phyloP scores from a whole-genome alignment of 2,113 vertebrate genomes.

The Hirundichthys speculiger region DNA sequence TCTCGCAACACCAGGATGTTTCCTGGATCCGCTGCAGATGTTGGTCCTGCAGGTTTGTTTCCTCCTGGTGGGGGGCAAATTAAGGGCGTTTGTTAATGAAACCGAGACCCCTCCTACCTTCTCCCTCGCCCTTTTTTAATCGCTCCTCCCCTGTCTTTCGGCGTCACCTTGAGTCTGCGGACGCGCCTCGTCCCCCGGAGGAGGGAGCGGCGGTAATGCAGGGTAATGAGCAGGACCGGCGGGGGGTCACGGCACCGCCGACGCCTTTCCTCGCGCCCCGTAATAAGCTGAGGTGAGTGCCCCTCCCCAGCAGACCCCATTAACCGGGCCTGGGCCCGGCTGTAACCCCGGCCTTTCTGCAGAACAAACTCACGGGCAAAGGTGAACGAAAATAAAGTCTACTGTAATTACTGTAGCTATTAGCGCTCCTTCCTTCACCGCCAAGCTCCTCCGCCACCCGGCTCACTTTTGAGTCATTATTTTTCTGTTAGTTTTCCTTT shows the following conservation, averaged over 20 bases:
- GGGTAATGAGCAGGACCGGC: conserved; percentile 64
- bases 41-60: conserved; percentile 2
- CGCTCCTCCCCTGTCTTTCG: neutral
- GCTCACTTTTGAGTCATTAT: neutral
- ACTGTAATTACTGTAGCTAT: conserved; percentile 56
- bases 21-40: neutral
- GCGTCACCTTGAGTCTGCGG: conserved; percentile 48
- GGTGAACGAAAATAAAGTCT: conserved; percentile 33
- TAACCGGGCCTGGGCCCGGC: conserved; percentile 41
- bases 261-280: conserved; percentile 34
- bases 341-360: conserved; percentile 18
- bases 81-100: conserved; percentile 11
- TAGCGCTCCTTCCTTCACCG: conserved; percentile 2
- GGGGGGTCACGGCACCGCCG: conserved; percentile 34
- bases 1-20: conserved; percentile 9
- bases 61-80: conserved; percentile 13
- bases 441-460: neutral
- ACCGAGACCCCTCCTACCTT: conserved; percentile 4
- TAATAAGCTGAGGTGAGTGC: conserved; percentile 60
- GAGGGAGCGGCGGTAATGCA: conserved; percentile 33
- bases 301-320: conserved; percentile 57
- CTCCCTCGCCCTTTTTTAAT: conserved; percentile 15
- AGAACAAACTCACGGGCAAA: conserved; percentile 1
- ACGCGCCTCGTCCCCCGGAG: conserved; percentile 14
- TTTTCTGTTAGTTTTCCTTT: conserved; percentile 1